phyloP scores from a whole-genome alignment of 2,888 invertebrate genomes.

The Drosophila ochracea region DNA sequence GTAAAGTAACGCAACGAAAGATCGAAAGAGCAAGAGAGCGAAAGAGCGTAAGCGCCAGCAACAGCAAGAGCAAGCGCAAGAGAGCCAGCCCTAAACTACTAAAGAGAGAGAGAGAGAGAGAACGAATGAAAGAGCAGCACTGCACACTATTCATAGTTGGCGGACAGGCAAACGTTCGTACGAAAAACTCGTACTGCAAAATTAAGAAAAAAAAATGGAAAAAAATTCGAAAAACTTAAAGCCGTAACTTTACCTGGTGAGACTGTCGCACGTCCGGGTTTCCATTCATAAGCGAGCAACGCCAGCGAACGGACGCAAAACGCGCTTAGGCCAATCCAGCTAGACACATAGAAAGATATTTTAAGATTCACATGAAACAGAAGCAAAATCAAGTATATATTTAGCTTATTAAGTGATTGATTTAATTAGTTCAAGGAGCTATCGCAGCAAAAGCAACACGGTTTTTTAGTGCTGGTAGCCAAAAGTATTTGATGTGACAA shows the following conservation, averaged over 20 bases:
- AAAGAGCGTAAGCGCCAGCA: not conserved
- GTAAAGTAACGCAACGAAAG: slow-evolving; percentile 12
- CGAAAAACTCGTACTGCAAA: slow-evolving; percentile 52
- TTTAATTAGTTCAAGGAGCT: slow-evolving; percentile 42
- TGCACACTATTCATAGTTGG: slow-evolving; percentile 20
- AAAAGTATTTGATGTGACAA: slow-evolving; percentile 7
- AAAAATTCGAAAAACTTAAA: slow-evolving; percentile 32
- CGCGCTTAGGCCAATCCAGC: slow-evolving; percentile 48
- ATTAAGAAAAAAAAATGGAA: slow-evolving; percentile 8
- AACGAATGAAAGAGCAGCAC: not conserved
- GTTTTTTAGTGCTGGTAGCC: slow-evolving; percentile 31
- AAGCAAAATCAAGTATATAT: slow-evolving; percentile 17
- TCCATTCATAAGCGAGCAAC: slow-evolving; percentile 85
- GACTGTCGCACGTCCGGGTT: slow-evolving; percentile 74
- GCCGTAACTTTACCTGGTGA: slow-evolving; percentile 75
- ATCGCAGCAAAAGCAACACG: slow-evolving; percentile 54
- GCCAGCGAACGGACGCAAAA: slow-evolving; percentile 83
- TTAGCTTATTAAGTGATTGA: slow-evolving; percentile 28
- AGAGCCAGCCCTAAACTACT: slow-evolving; percentile 11
- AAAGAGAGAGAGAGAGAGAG: slow-evolving; percentile 3
- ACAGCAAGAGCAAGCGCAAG: not conserved
- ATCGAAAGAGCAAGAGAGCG: slow-evolving; percentile 3
- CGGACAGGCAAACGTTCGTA: slow-evolving; percentile 42
- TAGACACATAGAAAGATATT: slow-evolving; percentile 26
- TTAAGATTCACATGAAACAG: slow-evolving; percentile 20